phyloP scores from a whole-genome alignment of 1,140 invertebrate species.

The Drosophila lini region DNA sequence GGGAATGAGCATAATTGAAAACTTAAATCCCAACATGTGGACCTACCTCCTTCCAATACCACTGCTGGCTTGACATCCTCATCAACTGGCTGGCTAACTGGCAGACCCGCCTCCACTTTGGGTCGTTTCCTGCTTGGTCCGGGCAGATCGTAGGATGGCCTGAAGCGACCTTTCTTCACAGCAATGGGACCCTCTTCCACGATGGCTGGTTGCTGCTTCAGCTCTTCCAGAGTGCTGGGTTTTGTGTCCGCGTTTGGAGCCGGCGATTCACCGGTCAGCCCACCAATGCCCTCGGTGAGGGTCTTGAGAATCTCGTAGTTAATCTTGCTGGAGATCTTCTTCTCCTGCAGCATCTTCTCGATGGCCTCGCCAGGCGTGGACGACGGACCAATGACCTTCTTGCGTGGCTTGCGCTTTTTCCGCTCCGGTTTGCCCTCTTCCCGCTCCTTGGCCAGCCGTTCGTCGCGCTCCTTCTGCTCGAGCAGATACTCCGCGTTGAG shows the following conservation, averaged over 20 bases:
- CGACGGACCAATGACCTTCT: slow-evolving; percentile 87
- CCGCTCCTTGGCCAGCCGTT: slow-evolving; percentile 89
- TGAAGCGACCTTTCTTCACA: slow-evolving; percentile 50
- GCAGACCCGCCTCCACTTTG: slow-evolving; percentile 68
- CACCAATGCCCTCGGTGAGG: slow-evolving; percentile 67
- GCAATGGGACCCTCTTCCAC: slow-evolving; percentile 69
- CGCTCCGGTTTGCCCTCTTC: slow-evolving; percentile 92
- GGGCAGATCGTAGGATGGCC: slow-evolving; percentile 62
- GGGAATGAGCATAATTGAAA: not conserved
- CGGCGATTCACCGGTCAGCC: slow-evolving; percentile 33
- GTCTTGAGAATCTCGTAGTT: slow-evolving; percentile 98
- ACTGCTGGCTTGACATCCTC: slow-evolving; percentile 48
- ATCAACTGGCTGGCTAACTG: slow-evolving; percentile 39
- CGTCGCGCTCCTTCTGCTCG: slow-evolving; percentile 93
- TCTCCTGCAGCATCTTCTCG: slow-evolving; percentile 97
- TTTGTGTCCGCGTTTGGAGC: slow-evolving; percentile 28
- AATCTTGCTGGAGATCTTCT: slow-evolving; percentile 97
- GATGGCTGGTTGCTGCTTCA: slow-evolving; percentile 58
- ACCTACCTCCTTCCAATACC: slow-evolving; percentile 52
- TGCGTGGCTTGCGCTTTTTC: slow-evolving; percentile 88
- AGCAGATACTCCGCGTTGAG: slow-evolving; percentile 93
- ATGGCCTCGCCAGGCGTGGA: slow-evolving; percentile 96
- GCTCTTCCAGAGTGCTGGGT: slow-evolving; percentile 49
- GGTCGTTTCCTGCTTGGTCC: slow-evolving; percentile 69
- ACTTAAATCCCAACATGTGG: not conserved